Evolutionary conservation across 2,113 vertebrate genomes (phyloP).

Genomic region (Callithrix jacchus): DNA sequence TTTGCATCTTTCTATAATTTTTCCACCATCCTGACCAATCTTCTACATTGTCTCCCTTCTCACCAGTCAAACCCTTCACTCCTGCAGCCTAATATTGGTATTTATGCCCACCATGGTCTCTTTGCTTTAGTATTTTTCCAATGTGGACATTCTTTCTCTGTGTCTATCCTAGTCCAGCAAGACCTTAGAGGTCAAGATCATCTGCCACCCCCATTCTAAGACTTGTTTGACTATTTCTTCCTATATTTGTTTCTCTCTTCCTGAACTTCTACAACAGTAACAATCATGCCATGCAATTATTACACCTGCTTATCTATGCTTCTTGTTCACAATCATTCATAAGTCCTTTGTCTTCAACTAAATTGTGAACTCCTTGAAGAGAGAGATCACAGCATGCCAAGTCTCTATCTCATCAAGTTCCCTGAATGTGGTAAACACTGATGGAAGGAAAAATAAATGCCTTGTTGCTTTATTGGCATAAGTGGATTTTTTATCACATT

Average conservation of each 20-base stretch:
- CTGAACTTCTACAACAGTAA: neutral
- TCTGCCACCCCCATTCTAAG: neutral
- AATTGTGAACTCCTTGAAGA: neutral
- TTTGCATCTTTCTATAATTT: too few species aligned
- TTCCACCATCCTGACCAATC: too few species aligned
- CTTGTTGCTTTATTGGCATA: conserved; percentile 26
- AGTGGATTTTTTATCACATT: neutral
- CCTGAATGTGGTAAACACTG: neutral
- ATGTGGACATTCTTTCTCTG: neutral
- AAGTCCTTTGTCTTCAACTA: neutral
- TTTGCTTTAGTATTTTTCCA: neutral
- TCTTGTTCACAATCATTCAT: neutral
- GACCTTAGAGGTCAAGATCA: neutral
- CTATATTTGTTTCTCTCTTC: neutral
- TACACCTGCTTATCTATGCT: neutral
- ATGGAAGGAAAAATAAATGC: conserved; percentile 8
- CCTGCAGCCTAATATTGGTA: neutral
- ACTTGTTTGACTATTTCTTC: neutral
- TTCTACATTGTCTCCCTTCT: neutral
- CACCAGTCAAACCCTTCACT: neutral
- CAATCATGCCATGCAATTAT: neutral
- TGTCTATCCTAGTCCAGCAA: neutral
- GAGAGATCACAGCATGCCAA: neutral
- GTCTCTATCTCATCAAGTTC: neutral
- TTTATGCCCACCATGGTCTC: too few species aligned